phyloP scores from a whole-genome alignment of 2,888 invertebrate genomes.

The Melanostoma mellinum region DNA sequence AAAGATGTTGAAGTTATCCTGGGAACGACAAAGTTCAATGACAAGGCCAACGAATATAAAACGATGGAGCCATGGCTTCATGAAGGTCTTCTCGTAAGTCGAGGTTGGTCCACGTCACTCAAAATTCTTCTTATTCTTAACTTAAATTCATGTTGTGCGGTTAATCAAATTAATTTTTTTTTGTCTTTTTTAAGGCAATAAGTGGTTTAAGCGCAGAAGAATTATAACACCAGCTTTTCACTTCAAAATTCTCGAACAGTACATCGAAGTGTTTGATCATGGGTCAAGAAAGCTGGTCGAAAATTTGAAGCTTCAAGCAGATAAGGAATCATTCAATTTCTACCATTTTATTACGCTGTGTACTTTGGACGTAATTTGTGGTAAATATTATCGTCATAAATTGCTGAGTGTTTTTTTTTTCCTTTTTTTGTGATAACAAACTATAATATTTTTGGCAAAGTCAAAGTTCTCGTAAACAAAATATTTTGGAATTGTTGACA shows the following conservation, averaged over 20 bases:
- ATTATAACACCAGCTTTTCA: slow-evolving; percentile 91
- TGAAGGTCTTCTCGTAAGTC: slow-evolving; percentile 75
- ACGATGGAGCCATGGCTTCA: slow-evolving; percentile 74
- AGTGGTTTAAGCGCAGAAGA: slow-evolving; percentile 85
- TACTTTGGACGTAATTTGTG: slow-evolving; percentile 85
- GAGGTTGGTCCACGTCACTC: slow-evolving; percentile 74
- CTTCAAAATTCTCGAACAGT: slow-evolving; percentile 89
- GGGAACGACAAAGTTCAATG: slow-evolving; percentile 79
- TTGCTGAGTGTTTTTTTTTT: background rate
- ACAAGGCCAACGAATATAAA: slow-evolving; percentile 84
- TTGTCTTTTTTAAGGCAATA: slow-evolving; percentile 73
- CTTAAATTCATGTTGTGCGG: slow-evolving; percentile 75
- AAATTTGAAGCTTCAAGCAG: slow-evolving; percentile 74
- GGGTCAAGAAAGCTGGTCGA: slow-evolving; percentile 84
- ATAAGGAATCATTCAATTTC: slow-evolving; percentile 83
- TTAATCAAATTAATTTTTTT: slow-evolving; percentile 22
- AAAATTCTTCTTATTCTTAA: no score
- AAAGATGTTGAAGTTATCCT: slow-evolving; percentile 78
- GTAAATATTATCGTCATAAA: slow-evolving; percentile 78
- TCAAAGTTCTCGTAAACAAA: background rate
- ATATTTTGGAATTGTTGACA: no score
- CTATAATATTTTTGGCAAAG: background rate
- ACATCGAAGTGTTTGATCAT: slow-evolving; percentile 87
- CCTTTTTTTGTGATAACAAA: background rate
- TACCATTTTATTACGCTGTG: slow-evolving; percentile 85